Evolutionary conservation across 2,113 vertebrate genomes (phyloP).

Genomic region (Isichthys henryi): DNA sequence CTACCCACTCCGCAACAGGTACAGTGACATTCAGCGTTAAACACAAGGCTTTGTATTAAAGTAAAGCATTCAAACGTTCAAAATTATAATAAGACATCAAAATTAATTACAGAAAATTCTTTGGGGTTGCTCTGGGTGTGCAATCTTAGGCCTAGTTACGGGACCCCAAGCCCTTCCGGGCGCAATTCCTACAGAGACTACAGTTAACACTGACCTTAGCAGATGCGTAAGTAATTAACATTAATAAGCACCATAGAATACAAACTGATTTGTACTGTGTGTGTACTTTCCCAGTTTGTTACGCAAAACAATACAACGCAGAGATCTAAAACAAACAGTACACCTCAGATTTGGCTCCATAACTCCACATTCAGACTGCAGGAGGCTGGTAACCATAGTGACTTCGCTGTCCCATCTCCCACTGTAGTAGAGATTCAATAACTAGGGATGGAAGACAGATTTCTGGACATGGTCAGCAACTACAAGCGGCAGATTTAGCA

Average conservation of each 20-base stretch:
- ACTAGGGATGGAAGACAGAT: conserved; percentile 43
- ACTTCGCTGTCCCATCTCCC: conserved; percentile 57
- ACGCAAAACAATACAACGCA: neutral
- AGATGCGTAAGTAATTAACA: neutral
- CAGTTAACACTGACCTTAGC: neutral
- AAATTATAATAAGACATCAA: neutral
- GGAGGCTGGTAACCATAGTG: conserved; percentile 62
- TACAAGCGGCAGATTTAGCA: too few species aligned
- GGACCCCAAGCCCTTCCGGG: neutral
- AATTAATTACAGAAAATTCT: neutral
- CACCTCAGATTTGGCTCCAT: neutral
- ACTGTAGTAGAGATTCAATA: conserved; percentile 58
- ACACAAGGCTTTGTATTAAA: neutral
- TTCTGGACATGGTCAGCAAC: conserved; percentile 42
- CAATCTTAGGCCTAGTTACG: neutral
- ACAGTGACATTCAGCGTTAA: neutral
- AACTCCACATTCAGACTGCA: conserved; percentile 61
- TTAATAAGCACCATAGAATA: neutral
- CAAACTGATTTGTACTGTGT: neutral
- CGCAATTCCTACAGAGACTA: neutral
- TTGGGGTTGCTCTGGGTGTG: neutral
- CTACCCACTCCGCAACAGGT: neutral
- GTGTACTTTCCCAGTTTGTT: neutral
- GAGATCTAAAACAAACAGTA: neutral
- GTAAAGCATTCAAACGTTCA: neutral